Conservation (phyloP, 2,797 vertebrate genomes). For the Clarias platycephalus region DNA sequence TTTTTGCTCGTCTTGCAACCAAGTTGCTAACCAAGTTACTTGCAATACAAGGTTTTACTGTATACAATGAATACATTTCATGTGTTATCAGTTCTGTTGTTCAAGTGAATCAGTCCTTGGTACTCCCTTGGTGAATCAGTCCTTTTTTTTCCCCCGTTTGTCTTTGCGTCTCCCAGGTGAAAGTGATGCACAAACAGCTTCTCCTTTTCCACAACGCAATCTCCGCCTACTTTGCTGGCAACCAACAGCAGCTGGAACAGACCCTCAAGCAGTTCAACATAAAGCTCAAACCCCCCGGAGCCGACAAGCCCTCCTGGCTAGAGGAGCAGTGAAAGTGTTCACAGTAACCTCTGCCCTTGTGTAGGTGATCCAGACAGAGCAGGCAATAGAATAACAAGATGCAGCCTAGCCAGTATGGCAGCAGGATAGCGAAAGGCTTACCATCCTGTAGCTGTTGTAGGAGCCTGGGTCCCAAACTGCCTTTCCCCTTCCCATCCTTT, state of each 20-base stretch:
- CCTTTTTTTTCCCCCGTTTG: background rate
- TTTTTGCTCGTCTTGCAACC: too few species aligned
- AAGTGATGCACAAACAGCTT: constrained; percentile 98
- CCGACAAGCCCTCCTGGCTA: constrained; percentile 95
- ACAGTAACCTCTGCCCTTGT: constrained; percentile 22
- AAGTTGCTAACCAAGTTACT: too few species aligned
- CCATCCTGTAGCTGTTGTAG: constrained; percentile 37
- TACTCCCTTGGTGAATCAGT: background rate
- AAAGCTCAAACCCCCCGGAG: constrained; percentile 85
- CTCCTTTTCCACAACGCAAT: constrained; percentile 97
- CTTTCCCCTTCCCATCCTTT: constrained; percentile 52
- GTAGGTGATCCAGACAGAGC: constrained; percentile 50
- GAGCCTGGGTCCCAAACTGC: constrained; percentile 21
- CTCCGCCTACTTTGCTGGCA: constrained; percentile 95
- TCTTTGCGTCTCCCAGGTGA: constrained; percentile 75
- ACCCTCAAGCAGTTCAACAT: constrained; percentile 96
- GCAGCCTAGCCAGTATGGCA: constrained; percentile 54
- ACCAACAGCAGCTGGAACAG: constrained; percentile 96
- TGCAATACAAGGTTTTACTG: too few species aligned
- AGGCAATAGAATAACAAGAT: constrained; percentile 17
- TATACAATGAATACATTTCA: too few species aligned
- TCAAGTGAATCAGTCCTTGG: background rate
- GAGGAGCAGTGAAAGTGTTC: constrained; percentile 86
- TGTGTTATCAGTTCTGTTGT: too few species aligned
- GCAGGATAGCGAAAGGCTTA: constrained; percentile 51